These are phyloP conservation scores for Hyperoplus lanceolatus DNA, from an alignment of 2,797 vertebrate genomes.

Conservation along the genomic window DNA sequence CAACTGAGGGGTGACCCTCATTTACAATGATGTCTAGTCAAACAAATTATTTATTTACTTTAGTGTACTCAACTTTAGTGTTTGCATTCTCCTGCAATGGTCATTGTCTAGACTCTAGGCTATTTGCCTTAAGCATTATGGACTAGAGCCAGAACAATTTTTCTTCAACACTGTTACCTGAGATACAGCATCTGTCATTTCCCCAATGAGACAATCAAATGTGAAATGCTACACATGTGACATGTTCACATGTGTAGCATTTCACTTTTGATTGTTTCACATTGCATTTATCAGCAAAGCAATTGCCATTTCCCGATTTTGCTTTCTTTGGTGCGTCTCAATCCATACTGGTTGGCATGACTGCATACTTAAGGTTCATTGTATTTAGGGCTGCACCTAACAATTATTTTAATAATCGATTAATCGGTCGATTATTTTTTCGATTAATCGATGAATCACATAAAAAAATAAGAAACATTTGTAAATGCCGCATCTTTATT, in stretches of 20 bases:
- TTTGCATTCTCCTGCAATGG: constrained; percentile 1
- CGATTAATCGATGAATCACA: too few species aligned
- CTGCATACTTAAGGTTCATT: background rate
- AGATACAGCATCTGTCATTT: constrained; percentile 45
- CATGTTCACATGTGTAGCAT: constrained; percentile 10
- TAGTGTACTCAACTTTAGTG: background rate
- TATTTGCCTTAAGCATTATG: constrained; percentile 8
- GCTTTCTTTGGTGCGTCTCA: background rate
- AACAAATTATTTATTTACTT: background rate
- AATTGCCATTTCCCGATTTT: constrained; percentile 15
- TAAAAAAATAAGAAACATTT: too few species aligned
- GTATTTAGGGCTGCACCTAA: too few species aligned
- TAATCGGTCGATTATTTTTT: too few species aligned
- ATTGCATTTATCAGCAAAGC: constrained; percentile 24
- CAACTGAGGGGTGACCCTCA: too few species aligned
- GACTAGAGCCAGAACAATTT: constrained; percentile 27
- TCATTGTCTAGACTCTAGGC: constrained; percentile 18
- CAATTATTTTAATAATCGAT: too few species aligned
- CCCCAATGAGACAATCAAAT: constrained; percentile 3
- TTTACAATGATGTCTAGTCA: background rate
- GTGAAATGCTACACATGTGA: too few species aligned
- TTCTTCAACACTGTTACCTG: constrained; percentile 43
- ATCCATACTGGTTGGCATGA: background rate
- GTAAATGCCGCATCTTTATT: too few species aligned
- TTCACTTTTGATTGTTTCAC: constrained; percentile 51